A percentile compares a stretch with the other conserved stretches of the same genome.
Conservation (phyloP, 2,888 invertebrate genomes). For the Tuta absoluta region DNA sequence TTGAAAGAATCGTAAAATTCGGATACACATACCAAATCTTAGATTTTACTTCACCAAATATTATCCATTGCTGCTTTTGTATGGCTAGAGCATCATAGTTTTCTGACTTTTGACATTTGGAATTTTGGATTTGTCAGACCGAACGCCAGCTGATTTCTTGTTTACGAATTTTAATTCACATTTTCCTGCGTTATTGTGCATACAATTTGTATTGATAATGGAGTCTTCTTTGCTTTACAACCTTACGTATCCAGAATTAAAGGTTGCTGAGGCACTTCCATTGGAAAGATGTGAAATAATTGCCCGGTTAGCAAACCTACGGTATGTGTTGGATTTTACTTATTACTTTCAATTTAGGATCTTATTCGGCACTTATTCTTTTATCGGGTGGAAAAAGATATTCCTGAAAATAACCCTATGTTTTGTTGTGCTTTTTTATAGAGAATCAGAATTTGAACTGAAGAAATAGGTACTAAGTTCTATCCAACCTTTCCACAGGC, state of each 20-base stretch:
- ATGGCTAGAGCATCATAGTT: too few species aligned
- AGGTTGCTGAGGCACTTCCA: constrained; percentile 52
- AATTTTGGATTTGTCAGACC: too few species aligned
- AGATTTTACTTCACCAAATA: too few species aligned
- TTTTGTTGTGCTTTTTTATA: not conserved
- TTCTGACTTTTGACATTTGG: too few species aligned
- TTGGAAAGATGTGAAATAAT: constrained; percentile 63
- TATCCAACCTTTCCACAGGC: not conserved
- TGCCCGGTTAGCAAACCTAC: constrained; percentile 58
- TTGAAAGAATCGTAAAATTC: constrained; percentile 9
- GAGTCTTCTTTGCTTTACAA: constrained; percentile 56
- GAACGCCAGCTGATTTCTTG: too few species aligned
- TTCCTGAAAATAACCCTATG: not conserved
- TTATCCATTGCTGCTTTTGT: too few species aligned
- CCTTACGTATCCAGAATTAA: constrained; percentile 62
- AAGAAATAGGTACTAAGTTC: not conserved
- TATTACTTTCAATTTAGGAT: not conserved
- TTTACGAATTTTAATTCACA: too few species aligned
- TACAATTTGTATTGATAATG: not conserved
- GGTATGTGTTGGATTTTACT: constrained; percentile 47
- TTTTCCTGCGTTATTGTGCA: too few species aligned
- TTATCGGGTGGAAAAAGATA: not conserved
- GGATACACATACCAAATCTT: not conserved
- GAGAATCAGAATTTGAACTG: not conserved
- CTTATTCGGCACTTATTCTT: not conserved